phyloP scores from a whole-genome alignment of 2,888 invertebrate genomes.

The Scaptomyza polygonia region DNA sequence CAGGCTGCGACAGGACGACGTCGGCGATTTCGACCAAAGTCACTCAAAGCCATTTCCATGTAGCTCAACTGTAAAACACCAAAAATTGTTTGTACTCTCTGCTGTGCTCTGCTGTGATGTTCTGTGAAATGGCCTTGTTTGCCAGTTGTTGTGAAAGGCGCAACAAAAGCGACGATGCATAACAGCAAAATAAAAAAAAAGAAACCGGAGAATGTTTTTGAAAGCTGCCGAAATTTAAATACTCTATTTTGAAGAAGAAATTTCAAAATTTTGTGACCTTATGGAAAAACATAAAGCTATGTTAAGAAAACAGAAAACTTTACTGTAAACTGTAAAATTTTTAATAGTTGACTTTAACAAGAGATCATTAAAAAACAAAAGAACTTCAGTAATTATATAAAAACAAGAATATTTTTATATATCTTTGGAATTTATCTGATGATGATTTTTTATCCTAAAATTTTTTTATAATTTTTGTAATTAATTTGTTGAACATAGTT shows the following conservation, averaged over 20 bases:
- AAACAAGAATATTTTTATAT: no score
- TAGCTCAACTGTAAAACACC: constrained; percentile 54
- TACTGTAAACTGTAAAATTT: no score
- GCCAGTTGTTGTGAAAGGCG: constrained; percentile 67
- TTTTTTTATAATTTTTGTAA: no score
- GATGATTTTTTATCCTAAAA: no score
- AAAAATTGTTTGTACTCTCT: constrained; percentile 48
- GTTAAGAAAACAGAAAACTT: no score
- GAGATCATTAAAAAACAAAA: no score
- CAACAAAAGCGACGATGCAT: constrained; percentile 70
- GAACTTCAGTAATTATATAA: no score
- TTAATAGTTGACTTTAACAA: no score
- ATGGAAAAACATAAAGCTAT: no score
- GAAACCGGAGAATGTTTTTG: neutral
- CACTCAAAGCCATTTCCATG: constrained; percentile 82
- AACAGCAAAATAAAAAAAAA: constrained; percentile 46
- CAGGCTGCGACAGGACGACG: constrained; percentile 61
- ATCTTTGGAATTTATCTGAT: no score
- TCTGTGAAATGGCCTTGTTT: constrained; percentile 59
- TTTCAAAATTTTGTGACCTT: no score
- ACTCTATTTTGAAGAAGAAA: neutral
- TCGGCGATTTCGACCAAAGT: constrained; percentile 59
- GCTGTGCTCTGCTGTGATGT: neutral
- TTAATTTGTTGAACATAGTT: no score
- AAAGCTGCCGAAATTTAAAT: neutral